Evolutionary conservation across 2,797 vertebrate genomes (phyloP).

Genomic region (Orestias chungarensis): DNA sequence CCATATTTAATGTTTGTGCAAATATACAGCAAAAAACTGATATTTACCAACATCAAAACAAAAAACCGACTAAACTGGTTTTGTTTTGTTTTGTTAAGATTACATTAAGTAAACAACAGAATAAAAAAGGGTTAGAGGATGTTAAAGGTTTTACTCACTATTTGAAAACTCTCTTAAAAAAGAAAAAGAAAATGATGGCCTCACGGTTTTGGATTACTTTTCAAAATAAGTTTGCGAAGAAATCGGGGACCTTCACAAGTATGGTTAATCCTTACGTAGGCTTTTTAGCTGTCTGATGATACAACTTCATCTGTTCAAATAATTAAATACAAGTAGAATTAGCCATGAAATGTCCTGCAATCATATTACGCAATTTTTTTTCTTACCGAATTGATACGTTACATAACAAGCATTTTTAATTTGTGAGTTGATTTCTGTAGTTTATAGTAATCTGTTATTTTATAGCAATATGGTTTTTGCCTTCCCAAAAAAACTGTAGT

Average conservation of each 20-base stretch:
- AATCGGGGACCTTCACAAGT: neutral
- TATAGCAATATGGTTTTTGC: constrained; percentile 1
- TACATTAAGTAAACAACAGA: neutral
- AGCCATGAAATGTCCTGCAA: neutral
- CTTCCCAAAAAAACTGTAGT: neutral
- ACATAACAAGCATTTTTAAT: neutral
- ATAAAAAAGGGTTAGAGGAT: neutral
- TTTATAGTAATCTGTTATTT: neutral
- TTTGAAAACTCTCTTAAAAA: no score
- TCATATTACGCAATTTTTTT: neutral
- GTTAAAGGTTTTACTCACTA: no score
- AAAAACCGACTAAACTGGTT: neutral
- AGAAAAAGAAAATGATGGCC: no score
- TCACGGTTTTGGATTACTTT: neutral
- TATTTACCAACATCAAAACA: neutral
- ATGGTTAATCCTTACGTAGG: neutral
- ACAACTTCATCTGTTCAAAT: neutral
- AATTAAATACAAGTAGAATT: neutral
- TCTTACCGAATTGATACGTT: neutral
- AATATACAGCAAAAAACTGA: neutral
- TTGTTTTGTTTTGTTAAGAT: neutral
- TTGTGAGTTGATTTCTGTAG: neutral
- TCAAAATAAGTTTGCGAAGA: neutral
- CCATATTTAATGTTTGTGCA: neutral
- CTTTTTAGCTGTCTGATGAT: neutral